These are phyloP conservation scores for Telmatherina bonti DNA, from an alignment of 2,797 vertebrate species.

Conservation along the genomic window DNA sequence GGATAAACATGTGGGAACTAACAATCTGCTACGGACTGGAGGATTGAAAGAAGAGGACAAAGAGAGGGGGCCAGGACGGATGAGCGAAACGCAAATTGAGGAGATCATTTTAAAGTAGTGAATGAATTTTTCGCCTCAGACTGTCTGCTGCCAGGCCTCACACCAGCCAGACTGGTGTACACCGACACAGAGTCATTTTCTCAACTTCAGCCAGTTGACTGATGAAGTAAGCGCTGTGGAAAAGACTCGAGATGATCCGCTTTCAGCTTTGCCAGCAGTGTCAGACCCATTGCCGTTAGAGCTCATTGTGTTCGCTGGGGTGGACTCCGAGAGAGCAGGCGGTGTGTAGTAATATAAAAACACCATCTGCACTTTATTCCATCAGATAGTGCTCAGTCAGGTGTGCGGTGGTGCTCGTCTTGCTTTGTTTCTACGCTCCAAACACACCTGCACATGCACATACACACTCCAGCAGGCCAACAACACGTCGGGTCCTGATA, in stretches of 20 bases:
- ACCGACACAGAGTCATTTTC: slow-evolving; percentile 61
- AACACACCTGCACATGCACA: slow-evolving; percentile 17
- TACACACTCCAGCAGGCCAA: slow-evolving; percentile 4
- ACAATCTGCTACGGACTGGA: slow-evolving; percentile 35
- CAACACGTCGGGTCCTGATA: slow-evolving; percentile 40
- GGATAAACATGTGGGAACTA: slow-evolving; percentile 53
- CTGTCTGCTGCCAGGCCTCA: slow-evolving; percentile 33
- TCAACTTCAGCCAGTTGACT: slow-evolving; percentile 62
- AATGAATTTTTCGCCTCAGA: slow-evolving; percentile 53
- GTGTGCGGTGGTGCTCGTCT: slow-evolving; percentile 55
- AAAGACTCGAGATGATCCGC: slow-evolving; percentile 63
- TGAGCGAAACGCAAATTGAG: slow-evolving; percentile 59
- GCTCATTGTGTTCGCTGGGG: slow-evolving; percentile 60
- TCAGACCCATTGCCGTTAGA: slow-evolving; percentile 55
- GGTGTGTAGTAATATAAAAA: slow-evolving; percentile 61
- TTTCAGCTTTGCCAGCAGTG: slow-evolving; percentile 62
- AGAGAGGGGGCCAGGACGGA: slow-evolving; percentile 47
- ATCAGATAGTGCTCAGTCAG: slow-evolving; percentile 66
- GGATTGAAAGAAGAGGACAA: slow-evolving; percentile 42
- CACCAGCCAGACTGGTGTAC: slow-evolving; percentile 35
- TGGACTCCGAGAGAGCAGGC: slow-evolving; percentile 43
- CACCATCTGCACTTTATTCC: slow-evolving; percentile 66
- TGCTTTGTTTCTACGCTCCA: slow-evolving; percentile 45
- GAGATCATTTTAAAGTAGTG: slow-evolving; percentile 54
- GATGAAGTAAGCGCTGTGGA: slow-evolving; percentile 53